These are phyloP conservation scores for Chouioia cunea DNA, from an alignment of 2,888 invertebrate genomes.

Conservation along the genomic window DNA sequence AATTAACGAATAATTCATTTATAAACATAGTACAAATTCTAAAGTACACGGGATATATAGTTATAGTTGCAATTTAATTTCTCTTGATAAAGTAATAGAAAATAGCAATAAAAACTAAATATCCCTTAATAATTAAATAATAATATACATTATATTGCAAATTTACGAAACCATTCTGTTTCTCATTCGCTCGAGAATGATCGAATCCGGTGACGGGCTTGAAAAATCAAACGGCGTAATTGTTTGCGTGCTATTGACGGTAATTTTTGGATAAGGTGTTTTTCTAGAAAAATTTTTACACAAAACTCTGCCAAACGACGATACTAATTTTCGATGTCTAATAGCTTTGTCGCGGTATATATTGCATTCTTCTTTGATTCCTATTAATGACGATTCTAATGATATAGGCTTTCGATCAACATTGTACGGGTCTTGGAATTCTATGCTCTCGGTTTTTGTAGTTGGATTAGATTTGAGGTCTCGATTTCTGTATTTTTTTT, in stretches of 20 bases:
- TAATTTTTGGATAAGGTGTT: conserved; percentile 46
- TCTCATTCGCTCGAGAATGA: conserved; percentile 66
- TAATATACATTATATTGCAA: too few species aligned
- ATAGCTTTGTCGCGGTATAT: conserved; percentile 26
- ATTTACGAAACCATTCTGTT: neutral
- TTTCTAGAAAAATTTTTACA: conserved; percentile 64
- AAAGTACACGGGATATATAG: too few species aligned
- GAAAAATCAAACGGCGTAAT: conserved; percentile 72
- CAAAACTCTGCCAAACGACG: conserved; percentile 71
- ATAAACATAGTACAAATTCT: too few species aligned
- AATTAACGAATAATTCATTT: too few species aligned
- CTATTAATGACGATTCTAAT: conserved; percentile 17
- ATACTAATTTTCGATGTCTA: conserved; percentile 58
- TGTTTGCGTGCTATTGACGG: neutral
- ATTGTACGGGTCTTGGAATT: neutral
- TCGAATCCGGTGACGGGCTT: conserved; percentile 74
- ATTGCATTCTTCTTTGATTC: conserved; percentile 46
- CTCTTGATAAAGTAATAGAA: too few species aligned
- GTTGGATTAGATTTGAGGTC: too few species aligned
- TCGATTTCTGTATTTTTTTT: conserved; percentile 20
- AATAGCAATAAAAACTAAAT: too few species aligned
- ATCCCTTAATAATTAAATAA: too few species aligned
- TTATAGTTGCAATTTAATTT: too few species aligned
- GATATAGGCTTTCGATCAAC: neutral
- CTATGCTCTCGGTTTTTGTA: neutral